Evolutionary conservation across 2,113 vertebrate species (phyloP), one percentile per base, ranked within the genome.

Genomic region (Lamprotornis superbus): DNA sequence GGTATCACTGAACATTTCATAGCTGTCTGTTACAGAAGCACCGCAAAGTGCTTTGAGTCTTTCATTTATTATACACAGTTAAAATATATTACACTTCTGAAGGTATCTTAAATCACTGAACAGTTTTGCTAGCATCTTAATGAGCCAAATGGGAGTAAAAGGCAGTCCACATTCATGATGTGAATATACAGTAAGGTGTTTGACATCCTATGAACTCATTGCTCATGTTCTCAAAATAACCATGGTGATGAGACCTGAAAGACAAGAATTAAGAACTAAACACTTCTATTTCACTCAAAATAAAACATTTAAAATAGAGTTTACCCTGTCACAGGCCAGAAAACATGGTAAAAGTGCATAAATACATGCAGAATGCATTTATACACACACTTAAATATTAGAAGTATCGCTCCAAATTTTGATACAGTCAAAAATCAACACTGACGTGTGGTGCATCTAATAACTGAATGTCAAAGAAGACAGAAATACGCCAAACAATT

Each of bases 161-260:
- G 97, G 97, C 96, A 97, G 97, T 98, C 98, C 98, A 97, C 97
- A 97, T 97, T 98, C 98, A 97, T 95, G 95, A 97, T 97, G 97
- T 97, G 97, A 97, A 95, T 96, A 96, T 96, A 97, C 89, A 97
- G 95, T 91, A 97, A 97, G 95, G 97, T 97, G 96, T 92, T 92
- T 73, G 89, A 94, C 95, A 95, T 97, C 96, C 95, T 90, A 64
- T 90, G 85, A 92, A 92, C 75, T 97, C 94, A 82, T 86, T 91
- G 94, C 85, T 98, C 97, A 98, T 98, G 98, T 98, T 97, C 98
- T 97, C 94, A 99, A 98, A 96, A 99, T 99, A 97, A 99, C 99
- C 99, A 99, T 99, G 90, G 99, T 99, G 96, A 99, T 99, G 98
- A 99, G 99, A 98, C 99, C 99, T 99, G 93, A 79, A 98, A 97